Conservation (phyloP, 2,888 invertebrate genomes). For the Zhuqinia jingwanae region DNA sequence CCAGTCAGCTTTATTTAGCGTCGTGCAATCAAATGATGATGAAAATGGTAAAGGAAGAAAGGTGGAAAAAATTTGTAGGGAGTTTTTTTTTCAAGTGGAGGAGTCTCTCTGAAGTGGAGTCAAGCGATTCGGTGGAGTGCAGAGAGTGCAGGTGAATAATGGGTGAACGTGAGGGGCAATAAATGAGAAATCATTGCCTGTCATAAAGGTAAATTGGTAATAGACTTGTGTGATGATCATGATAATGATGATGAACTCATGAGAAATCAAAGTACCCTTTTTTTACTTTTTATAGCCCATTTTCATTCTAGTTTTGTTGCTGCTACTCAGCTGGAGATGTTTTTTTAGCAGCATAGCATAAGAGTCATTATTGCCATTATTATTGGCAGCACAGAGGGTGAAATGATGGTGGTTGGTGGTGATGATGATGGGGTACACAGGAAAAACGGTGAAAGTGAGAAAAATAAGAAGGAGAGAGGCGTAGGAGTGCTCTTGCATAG, state of each 20-base stretch:
- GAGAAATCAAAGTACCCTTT: constrained; percentile 13
- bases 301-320: background rate
- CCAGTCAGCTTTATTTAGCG: background rate
- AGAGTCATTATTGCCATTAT: constrained; percentile 17
- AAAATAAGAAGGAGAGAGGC: background rate
- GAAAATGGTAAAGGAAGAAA: background rate
- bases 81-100: background rate
- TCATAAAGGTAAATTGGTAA: constrained; percentile 48
- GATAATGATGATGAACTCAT: background rate
- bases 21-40: background rate
- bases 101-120: background rate
- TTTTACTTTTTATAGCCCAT: constrained; percentile 32
- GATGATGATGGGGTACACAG: background rate
- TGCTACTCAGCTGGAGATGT: background rate
- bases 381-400: constrained; percentile 12
- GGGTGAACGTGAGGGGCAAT: constrained; percentile 42
- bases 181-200: constrained; percentile 58
- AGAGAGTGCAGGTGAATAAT: constrained; percentile 35
- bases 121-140: background rate
- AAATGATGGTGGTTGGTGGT: too few relatives aligned
- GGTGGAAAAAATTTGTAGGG: background rate
- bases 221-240: constrained; percentile 3
- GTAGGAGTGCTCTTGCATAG: background rate
- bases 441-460: background rate
- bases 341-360: background rate